Evolutionary conservation across 2,113 vertebrate species (phyloP).

Genomic region (Riparia riparia): DNA sequence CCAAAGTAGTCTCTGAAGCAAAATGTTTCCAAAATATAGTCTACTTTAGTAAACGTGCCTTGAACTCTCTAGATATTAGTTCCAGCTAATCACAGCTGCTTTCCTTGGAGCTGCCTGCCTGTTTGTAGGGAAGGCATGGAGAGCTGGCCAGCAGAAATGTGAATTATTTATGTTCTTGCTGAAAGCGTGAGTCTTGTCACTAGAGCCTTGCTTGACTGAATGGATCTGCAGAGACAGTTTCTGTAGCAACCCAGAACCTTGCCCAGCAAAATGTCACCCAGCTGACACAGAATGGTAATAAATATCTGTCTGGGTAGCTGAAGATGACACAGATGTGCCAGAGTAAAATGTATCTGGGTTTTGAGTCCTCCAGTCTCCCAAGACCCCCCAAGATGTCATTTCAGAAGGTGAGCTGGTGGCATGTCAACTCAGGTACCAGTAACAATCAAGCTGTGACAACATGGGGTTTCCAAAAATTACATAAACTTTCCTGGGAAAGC

Average conservation of each 20-base stretch:
- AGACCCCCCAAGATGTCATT: neutral
- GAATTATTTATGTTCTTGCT: constrained; percentile 64
- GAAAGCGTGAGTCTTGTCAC: constrained; percentile 30
- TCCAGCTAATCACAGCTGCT: neutral
- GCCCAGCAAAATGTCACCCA: neutral
- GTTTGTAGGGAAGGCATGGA: neutral
- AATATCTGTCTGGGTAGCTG: neutral
- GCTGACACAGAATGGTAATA: neutral
- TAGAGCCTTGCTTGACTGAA: neutral
- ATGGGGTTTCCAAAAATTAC: neutral
- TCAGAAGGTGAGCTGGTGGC: neutral
- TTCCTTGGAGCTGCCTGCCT: neutral
- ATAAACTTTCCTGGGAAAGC: neutral
- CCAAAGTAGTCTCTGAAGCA: neutral
- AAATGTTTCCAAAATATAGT: neutral
- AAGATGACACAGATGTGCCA: neutral
- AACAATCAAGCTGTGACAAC: neutral
- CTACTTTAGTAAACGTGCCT: neutral
- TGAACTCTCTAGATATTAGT: neutral
- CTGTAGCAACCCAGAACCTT: constrained; percentile 52
- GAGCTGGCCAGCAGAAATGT: neutral
- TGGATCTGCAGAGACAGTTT: constrained; percentile 42
- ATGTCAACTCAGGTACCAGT: rapidly evolving
- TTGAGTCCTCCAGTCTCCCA: neutral
- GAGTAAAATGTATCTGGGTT: neutral